phyloP scores from a whole-genome alignment of 2,797 vertebrate genomes.

The Gobio occitaniae region DNA sequence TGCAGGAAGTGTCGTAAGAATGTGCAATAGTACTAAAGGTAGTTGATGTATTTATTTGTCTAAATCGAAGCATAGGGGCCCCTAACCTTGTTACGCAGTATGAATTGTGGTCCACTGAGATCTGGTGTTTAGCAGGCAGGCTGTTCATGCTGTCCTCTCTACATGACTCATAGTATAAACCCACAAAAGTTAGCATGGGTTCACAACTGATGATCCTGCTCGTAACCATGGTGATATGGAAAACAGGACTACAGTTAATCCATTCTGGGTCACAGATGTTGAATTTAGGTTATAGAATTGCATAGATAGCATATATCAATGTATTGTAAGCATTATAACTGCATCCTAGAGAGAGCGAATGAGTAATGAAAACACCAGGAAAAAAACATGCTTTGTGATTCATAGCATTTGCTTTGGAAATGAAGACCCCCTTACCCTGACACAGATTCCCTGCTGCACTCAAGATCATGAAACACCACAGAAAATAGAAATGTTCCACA shows the following conservation, averaged over 20 bases:
- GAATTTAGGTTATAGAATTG: constrained; percentile 28
- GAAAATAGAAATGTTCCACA: constrained; percentile 7
- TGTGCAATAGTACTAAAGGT: neutral
- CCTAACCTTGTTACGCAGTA: neutral
- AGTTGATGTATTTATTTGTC: constrained; percentile 8
- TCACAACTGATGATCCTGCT: constrained; percentile 20
- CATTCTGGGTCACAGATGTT: constrained; percentile 26
- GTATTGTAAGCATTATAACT: neutral
- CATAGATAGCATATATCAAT: constrained; percentile 10
- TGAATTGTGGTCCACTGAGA: constrained; percentile 16
- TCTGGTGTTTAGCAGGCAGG: constrained; percentile 15
- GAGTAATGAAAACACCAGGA: neutral
- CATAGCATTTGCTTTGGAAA: constrained; percentile 50
- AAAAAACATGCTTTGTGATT: constrained; percentile 42
- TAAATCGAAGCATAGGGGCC: neutral
- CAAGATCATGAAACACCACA: constrained; percentile 1
- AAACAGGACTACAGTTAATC: constrained; percentile 29
- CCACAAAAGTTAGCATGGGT: constrained; percentile 9
- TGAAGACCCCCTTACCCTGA: constrained; percentile 43
- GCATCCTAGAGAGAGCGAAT: neutral
- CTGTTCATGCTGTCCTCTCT: constrained; percentile 29
- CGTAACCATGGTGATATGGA: constrained; percentile 51
- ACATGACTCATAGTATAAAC: constrained; percentile 35
- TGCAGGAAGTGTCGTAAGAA: neutral
- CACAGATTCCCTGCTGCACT: constrained; percentile 35